Conservation (phyloP, 1,140 invertebrate genomes). For the Aethina tumida region DNA sequence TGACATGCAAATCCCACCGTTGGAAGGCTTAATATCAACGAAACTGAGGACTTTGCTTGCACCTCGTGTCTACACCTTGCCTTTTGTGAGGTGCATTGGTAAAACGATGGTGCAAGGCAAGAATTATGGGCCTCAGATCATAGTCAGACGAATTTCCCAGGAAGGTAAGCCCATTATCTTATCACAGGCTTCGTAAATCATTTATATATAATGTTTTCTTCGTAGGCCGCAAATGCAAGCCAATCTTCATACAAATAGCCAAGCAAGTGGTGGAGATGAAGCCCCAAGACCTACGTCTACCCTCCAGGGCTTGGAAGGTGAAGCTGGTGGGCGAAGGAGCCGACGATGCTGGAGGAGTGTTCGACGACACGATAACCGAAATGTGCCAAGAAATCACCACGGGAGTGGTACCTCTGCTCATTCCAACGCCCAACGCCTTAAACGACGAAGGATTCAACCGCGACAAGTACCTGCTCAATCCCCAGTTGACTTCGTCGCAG, state of each 20-base stretch:
- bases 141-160: conserved; percentile 48
- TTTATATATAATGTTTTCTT: conserved; percentile 4
- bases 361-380: conserved; percentile 63
- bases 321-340: conserved; percentile 56
- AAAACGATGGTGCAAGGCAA: conserved; percentile 59
- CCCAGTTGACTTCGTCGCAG: conserved; percentile 43
- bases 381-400: conserved; percentile 51
- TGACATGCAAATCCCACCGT: conserved; percentile 34
- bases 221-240: conserved; percentile 39
- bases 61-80: conserved; percentile 52
- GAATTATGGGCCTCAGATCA: conserved; percentile 59
- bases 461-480: conserved; percentile 54
- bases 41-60: conserved; percentile 45
- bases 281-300: conserved; percentile 47
- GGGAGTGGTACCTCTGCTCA: conserved; percentile 41
- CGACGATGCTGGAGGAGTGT: conserved; percentile 60
- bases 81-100: conserved; percentile 51
- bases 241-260: conserved; percentile 55
- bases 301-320: conserved; percentile 57
- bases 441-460: conserved; percentile 52
- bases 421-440: conserved; percentile 47
- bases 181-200: background rate
- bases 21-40: conserved; percentile 40
- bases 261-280: conserved; percentile 53
- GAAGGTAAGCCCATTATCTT: conserved; percentile 35